phyloP scores from a whole-genome alignment of 2,888 invertebrate genomes.

The Rotaria socialis region DNA sequence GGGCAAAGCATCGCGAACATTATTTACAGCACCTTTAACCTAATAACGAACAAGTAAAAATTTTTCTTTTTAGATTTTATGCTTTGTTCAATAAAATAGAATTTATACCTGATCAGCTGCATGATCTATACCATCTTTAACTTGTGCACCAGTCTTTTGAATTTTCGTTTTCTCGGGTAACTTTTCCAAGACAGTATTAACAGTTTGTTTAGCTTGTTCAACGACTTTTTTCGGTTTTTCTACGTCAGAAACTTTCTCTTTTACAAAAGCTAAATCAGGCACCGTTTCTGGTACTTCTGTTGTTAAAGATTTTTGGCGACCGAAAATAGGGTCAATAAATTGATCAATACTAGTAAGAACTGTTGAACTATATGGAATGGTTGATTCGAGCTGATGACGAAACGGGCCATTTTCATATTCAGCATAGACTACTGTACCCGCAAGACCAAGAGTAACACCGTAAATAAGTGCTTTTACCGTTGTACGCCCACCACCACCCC shows the following conservation, averaged over 20 bases:
- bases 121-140: background rate
- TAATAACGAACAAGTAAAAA: background rate
- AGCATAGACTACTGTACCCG: background rate
- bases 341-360: slow-evolving; percentile 6
- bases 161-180: background rate
- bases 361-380: background rate
- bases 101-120: background rate
- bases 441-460: background rate
- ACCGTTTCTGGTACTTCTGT: background rate
- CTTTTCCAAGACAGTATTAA: background rate
- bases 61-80: background rate
- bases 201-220: background rate
- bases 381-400: background rate
- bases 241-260: background rate
- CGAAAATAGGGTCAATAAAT: background rate
- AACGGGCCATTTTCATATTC: background rate
- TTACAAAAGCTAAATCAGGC: background rate
- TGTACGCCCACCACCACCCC: background rate
- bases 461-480: background rate
- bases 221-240: background rate
- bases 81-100: background rate
- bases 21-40: background rate
- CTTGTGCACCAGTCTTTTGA: background rate
- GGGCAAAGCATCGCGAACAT: background rate
- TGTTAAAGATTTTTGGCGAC: background rate